Percentiles rank a stretch among this genome's conserved stretches.
Conservation (phyloP, 2,113 vertebrate genomes). For the Amphilophus citrinellus region DNA sequence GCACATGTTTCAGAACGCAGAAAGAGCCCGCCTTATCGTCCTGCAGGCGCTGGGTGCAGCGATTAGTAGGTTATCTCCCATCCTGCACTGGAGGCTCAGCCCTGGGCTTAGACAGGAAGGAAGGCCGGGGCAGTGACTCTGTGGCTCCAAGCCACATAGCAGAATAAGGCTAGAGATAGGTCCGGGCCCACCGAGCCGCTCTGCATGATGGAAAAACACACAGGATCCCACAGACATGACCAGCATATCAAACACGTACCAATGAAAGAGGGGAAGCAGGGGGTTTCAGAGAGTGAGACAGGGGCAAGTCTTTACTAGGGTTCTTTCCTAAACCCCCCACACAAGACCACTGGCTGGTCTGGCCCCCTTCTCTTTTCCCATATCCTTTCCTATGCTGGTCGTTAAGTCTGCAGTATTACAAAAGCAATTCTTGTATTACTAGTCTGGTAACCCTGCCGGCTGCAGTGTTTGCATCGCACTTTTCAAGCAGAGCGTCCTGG, state of each 20-base stretch:
- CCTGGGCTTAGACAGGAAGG: constrained; percentile 78
- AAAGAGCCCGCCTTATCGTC: constrained; percentile 71
- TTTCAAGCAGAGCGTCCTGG: constrained; percentile 22
- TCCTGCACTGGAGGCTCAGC: constrained; percentile 74
- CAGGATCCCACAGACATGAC: constrained; percentile 71
- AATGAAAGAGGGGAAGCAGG: constrained; percentile 54
- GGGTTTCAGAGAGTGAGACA: constrained; percentile 52
- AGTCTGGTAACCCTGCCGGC: constrained; percentile 17
- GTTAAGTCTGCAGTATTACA: constrained; percentile 10
- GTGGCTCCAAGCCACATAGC: constrained; percentile 57
- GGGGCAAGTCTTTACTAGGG: constrained; percentile 42
- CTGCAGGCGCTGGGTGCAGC: constrained; percentile 40
- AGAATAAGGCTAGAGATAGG: constrained; percentile 56
- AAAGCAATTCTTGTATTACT: constrained; percentile 35
- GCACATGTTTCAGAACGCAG: constrained; percentile 19
- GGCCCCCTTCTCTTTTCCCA: constrained; percentile 33
- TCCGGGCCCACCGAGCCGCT: constrained; percentile 33
- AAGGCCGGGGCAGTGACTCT: constrained; percentile 65
- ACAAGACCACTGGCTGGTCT: constrained; percentile 34
- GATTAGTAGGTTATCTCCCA: constrained; percentile 82
- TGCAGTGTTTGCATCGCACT: constrained; percentile 37
- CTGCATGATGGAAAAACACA: constrained; percentile 64
- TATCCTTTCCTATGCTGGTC: constrained; percentile 18
- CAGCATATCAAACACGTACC: constrained; percentile 74
- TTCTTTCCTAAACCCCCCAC: constrained; percentile 42